Percentiles rank a stretch among this genome's conserved stretches.
Evolutionary conservation across 2,797 vertebrate species (phyloP).

Genomic region (Falco rusticolus): DNA sequence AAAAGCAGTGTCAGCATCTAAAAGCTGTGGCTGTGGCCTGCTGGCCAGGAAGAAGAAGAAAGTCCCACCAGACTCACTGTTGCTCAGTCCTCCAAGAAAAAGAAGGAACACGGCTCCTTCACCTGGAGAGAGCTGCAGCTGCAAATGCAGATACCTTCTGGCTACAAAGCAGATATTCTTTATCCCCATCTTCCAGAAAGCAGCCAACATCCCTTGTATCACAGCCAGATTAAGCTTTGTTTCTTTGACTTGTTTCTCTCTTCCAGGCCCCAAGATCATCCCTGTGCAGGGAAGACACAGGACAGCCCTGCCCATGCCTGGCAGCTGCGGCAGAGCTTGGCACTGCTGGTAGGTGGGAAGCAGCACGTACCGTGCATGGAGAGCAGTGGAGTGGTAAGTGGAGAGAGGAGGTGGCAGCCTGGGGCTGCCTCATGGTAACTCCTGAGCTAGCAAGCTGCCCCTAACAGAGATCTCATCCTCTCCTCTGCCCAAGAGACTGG

Average conservation of each 20-base stretch:
- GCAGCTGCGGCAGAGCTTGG: background rate
- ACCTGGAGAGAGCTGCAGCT: background rate
- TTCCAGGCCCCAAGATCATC: background rate
- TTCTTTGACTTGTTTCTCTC: background rate
- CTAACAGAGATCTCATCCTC: no score
- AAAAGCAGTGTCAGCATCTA: background rate
- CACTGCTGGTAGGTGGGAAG: background rate
- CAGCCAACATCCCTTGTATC: background rate
- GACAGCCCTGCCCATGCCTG: background rate
- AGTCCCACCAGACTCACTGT: background rate
- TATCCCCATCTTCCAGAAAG: background rate
- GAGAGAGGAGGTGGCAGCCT: background rate
- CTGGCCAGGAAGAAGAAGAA: background rate
- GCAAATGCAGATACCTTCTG: background rate
- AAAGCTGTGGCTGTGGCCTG: background rate
- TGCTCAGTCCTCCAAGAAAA: background rate
- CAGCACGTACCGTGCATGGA: rapidly evolving
- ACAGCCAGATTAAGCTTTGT: background rate
- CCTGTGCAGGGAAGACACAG: background rate
- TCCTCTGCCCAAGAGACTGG: background rate
- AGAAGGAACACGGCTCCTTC: background rate
- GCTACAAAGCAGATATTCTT: background rate
- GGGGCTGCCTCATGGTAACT: background rate
- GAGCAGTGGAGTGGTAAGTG: background rate
- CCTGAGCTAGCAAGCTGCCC: background rate